phyloP scores from a whole-genome alignment of 2,113 vertebrate genomes.

The Tragelaphus imberbis region DNA sequence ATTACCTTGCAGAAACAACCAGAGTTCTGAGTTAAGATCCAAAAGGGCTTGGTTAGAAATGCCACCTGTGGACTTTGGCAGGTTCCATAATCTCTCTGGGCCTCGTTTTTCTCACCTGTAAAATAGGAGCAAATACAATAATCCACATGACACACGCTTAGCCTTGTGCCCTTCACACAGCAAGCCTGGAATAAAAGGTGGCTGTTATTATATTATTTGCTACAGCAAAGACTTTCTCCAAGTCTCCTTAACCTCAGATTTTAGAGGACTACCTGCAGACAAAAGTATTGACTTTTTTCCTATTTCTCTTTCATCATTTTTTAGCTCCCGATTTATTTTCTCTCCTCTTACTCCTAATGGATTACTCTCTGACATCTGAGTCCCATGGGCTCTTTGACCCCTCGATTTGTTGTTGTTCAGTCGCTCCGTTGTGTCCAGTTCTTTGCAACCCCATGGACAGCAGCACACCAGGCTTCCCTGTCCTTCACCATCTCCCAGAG shows the following conservation, averaged over 20 bases:
- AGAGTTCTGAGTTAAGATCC: not conserved
- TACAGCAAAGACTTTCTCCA: not conserved
- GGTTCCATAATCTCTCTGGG: not conserved
- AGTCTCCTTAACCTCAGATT: not conserved
- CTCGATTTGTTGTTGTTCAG: not conserved
- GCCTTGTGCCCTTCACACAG: not conserved
- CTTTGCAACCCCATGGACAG: not conserved
- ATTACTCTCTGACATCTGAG: not conserved
- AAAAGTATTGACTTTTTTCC: not conserved
- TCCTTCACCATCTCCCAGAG: not conserved
- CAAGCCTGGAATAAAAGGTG: not conserved
- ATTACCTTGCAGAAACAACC: not conserved
- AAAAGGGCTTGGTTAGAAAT: not conserved
- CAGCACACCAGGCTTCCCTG: not conserved
- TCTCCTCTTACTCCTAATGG: not conserved
- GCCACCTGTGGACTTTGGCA: not conserved
- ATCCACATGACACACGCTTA: not conserved
- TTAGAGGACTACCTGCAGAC: not conserved
- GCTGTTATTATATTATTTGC: not conserved
- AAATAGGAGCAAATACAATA: not conserved
- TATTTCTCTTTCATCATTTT: not conserved
- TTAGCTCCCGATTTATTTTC: not conserved
- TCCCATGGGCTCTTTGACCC: not conserved
- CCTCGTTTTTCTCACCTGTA: not conserved
- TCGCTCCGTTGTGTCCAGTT: not conserved